Evolutionary conservation across 2,113 vertebrate genomes (phyloP), one percentile per base, ranked within the genome.

Genomic region (Hemichromis elongatus): DNA sequence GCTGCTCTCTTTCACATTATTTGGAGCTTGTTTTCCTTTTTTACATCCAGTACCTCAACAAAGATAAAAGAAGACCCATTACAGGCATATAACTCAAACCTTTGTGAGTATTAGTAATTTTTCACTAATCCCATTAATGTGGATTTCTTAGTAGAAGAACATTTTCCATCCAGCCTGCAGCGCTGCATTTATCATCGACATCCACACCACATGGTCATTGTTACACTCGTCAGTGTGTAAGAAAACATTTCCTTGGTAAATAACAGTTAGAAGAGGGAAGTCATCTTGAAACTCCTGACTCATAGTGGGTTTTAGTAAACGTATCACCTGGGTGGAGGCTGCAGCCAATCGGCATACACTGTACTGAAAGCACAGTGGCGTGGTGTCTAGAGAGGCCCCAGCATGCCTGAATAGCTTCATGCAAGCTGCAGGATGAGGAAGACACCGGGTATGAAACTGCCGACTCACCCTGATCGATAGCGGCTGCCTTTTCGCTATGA

Each of bases 231-330:
- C 53, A 54, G 50, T 9, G 57, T 42, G 24, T 75, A 78, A 75
- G 70, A 92, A 86, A 75, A 21, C 77, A 54, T 88, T 87, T 88
- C 8, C 26, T 66, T 57, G 53, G 68, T 40, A 85, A 90, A 61
- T 50, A 89, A 86, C 89, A 89, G 75, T 85, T 88, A 82, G 45
- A 80, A 47, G 75, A 56, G 75, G 57, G 42, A 77, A 94, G 75
- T 93, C 89, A 84, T 88, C 77, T 26, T 75, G 86, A 91, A 89
- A 77, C 14, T 90, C 35, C 75, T 90, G 84, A 92, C 85, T 91
- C 90, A 82, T 88, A 78, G 54, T 12, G 19, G 19, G 7, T 84
- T 80, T 59, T 88, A 50, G 33, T 66, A 30, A 86, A 86, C 59
- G 42, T 45, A 84, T 77, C 91, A 90, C 83, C 86, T 86, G 55